Conservation (phyloP, 2,113 vertebrate genomes). For the Trachemys scripta region DNA sequence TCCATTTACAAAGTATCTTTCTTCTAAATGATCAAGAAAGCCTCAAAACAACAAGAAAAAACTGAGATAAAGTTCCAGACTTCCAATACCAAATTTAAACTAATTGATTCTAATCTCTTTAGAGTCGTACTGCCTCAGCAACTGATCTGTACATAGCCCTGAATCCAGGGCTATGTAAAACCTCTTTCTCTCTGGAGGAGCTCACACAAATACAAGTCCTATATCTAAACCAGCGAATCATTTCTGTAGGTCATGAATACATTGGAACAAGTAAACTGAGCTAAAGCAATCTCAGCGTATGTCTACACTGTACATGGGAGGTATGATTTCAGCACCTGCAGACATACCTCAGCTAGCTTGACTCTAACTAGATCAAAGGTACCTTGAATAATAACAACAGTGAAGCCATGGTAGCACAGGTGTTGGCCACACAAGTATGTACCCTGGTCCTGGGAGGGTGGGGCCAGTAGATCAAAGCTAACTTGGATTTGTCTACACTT, state of each 20-base stretch:
- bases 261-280: neutral
- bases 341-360: neutral
- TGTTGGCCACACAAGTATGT: neutral
- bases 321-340: neutral
- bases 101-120: too few species aligned
- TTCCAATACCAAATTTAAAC: neutral
- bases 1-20: neutral
- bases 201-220: neutral
- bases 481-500: neutral
- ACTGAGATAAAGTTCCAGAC: neutral
- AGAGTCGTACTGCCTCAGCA: too few species aligned
- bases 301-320: neutral
- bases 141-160: neutral
- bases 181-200: neutral
- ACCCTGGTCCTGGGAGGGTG: neutral
- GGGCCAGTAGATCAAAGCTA: neutral
- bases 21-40: neutral
- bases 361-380: neutral
- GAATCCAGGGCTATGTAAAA: neutral
- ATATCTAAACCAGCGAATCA: neutral
- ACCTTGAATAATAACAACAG: neutral
- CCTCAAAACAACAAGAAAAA: neutral
- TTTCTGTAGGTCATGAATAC: neutral
- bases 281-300: neutral
- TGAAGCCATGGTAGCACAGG: neutral